phyloP scores from a whole-genome alignment of 1,140 invertebrate species.

The Drosophila melanica region DNA sequence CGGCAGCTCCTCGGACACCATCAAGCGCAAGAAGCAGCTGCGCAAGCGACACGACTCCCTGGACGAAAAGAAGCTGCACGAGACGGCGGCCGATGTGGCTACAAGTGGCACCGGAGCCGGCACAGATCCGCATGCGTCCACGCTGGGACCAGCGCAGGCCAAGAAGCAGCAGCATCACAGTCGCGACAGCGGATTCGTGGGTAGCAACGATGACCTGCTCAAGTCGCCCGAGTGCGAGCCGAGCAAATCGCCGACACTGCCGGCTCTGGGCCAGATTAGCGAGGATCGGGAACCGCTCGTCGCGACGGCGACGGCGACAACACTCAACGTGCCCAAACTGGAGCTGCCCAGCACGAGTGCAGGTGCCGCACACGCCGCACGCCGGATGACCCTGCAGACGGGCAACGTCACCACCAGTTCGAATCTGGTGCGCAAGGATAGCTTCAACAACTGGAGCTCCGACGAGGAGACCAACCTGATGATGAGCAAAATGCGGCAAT shows the following conservation, averaged over 20 bases:
- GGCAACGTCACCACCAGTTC: conserved; percentile 85
- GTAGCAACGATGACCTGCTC: conserved; percentile 93
- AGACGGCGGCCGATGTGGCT: conserved; percentile 69
- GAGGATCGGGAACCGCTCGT: conserved; percentile 76
- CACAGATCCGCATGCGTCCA: conserved; percentile 70
- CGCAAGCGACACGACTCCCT: conserved; percentile 87
- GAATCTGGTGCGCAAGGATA: conserved; percentile 89
- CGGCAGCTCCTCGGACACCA: conserved; percentile 91
- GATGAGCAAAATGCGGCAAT: conserved; percentile 97
- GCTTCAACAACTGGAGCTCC: conserved; percentile 96
- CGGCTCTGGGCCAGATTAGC: conserved; percentile 71
- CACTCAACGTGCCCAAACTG: conserved; percentile 65
- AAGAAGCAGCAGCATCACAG: conserved; percentile 86
- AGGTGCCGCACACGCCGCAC: conserved; percentile 14
- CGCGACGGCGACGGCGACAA: background rate
- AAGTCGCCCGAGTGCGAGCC: conserved; percentile 86
- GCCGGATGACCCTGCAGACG: conserved; percentile 13
- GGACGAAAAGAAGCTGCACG: conserved; percentile 85
- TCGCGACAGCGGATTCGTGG: conserved; percentile 93
- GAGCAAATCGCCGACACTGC: conserved; percentile 65
- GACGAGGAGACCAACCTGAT: conserved; percentile 97
- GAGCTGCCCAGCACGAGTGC: conserved; percentile 58
- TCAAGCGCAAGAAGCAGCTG: conserved; percentile 91
- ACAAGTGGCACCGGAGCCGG: conserved; percentile 74
- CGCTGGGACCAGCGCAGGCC: conserved; percentile 59